phyloP scores from a whole-genome alignment of 1,140 invertebrate genomes.

The Littorina saxatilis region DNA sequence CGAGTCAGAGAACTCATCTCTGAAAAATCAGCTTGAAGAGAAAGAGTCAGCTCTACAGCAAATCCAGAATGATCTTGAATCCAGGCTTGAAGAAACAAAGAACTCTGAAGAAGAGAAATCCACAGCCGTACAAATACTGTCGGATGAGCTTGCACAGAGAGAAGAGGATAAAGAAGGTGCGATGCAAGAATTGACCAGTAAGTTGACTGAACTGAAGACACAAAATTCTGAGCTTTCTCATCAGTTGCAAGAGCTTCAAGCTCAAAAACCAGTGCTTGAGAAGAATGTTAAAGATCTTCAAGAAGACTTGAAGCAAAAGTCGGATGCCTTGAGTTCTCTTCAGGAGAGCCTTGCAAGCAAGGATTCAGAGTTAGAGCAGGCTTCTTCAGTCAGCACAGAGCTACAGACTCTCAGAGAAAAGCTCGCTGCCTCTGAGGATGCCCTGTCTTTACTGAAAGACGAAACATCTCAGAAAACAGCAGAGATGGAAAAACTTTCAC shows the following conservation, averaged over 20 bases:
- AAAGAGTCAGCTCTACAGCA: background rate
- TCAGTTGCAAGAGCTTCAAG: slow-evolving; percentile 30
- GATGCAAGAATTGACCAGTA: slow-evolving; percentile 15
- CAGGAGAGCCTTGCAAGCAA: background rate
- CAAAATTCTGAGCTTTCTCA: slow-evolving; percentile 25
- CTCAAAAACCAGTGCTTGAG: slow-evolving; percentile 24
- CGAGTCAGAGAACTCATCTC: background rate
- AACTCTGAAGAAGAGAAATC: background rate
- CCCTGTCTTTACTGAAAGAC: background rate
- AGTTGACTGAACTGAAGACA: slow-evolving; percentile 13
- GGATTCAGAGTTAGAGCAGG: slow-evolving; percentile 1
- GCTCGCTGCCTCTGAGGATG: slow-evolving; percentile 4
- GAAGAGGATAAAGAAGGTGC: slow-evolving; percentile 21
- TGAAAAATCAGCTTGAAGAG: background rate
- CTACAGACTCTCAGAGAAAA: background rate
- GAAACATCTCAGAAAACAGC: slow-evolving; percentile 23
- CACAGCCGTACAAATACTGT: background rate
- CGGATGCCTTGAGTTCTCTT: background rate
- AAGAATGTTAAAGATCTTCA: slow-evolving; percentile 30
- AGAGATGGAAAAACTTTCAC: background rate
- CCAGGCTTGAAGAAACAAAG: background rate
- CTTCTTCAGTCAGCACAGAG: background rate
- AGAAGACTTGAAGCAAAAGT: slow-evolving; percentile 13
- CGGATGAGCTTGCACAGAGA: slow-evolving; percentile 25
- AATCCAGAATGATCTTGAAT: background rate